Evolutionary conservation across 2,888 invertebrate species (phyloP).

Genomic region (Anthophora plumipes): DNA sequence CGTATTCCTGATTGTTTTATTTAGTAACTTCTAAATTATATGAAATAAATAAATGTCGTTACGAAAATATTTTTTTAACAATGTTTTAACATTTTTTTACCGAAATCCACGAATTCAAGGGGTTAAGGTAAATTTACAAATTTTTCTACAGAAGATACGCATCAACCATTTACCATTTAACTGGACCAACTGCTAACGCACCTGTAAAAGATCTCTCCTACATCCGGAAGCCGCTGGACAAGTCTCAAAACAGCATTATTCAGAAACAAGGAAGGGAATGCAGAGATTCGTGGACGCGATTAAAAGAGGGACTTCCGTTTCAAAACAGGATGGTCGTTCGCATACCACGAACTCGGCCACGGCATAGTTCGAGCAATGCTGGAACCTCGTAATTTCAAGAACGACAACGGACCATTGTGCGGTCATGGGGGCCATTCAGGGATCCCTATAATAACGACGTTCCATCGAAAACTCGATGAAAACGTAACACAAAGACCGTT

Average conservation of each 20-base stretch:
- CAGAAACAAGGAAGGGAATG: background rate
- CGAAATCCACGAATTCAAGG: too few species aligned
- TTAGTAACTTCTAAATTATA: too few species aligned
- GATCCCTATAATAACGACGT: slow-evolving; percentile 26
- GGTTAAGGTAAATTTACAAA: too few species aligned
- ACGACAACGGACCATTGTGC: slow-evolving; percentile 44
- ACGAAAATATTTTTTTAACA: too few species aligned
- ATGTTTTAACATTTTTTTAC: too few species aligned
- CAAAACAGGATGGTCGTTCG: slow-evolving; percentile 14
- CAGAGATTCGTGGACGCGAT: slow-evolving; percentile 20
- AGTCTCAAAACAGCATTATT: background rate
- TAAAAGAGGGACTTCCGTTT: slow-evolving; percentile 47
- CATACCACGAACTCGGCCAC: slow-evolving; percentile 42
- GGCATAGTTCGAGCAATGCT: slow-evolving; percentile 44
- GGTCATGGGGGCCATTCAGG: slow-evolving; percentile 23
- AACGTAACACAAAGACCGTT: slow-evolving; percentile 28
- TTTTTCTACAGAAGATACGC: background rate
- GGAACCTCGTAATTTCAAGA: slow-evolving; percentile 50
- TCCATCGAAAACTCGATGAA: slow-evolving; percentile 40
- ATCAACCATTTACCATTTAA: background rate
- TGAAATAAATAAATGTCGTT: too few species aligned
- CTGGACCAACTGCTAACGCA: background rate
- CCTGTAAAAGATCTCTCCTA: background rate
- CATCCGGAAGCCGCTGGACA: background rate
- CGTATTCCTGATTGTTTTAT: too few species aligned